Conservation (phyloP, 2,797 vertebrate species). For the Heteromormyrus szaboi region DNA sequence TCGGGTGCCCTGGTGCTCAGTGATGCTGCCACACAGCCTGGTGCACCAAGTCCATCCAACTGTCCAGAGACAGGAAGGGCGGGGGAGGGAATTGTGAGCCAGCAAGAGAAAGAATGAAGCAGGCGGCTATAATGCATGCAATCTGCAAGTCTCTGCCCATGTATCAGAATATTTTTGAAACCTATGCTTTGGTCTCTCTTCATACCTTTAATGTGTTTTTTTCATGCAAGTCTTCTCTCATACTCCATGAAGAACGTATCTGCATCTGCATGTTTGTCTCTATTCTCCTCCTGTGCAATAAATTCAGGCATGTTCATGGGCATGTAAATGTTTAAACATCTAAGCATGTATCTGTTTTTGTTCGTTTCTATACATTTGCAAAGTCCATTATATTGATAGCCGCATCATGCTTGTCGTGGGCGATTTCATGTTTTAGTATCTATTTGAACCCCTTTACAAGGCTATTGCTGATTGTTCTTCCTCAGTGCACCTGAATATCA, state of each 20-base stretch:
- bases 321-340: neutral
- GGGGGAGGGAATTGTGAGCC: neutral
- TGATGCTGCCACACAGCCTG: neutral
- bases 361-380: neutral
- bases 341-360: neutral
- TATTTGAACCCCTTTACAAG: neutral
- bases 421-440: neutral
- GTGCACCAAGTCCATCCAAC: neutral
- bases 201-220: neutral
- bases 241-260: neutral
- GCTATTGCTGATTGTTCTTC: neutral
- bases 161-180: neutral
- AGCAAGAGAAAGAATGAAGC: neutral
- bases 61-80: neutral
- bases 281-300: neutral
- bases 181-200: neutral
- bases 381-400: neutral
- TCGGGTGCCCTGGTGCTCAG: constrained; percentile 11
- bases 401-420: neutral
- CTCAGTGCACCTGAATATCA: neutral
- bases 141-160: neutral
- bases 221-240: neutral
- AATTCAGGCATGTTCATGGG: neutral
- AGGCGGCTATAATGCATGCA: neutral
- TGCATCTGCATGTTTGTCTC: neutral